phyloP scores from a whole-genome alignment of 2,113 vertebrate species.

The Antechinus flavipes region DNA sequence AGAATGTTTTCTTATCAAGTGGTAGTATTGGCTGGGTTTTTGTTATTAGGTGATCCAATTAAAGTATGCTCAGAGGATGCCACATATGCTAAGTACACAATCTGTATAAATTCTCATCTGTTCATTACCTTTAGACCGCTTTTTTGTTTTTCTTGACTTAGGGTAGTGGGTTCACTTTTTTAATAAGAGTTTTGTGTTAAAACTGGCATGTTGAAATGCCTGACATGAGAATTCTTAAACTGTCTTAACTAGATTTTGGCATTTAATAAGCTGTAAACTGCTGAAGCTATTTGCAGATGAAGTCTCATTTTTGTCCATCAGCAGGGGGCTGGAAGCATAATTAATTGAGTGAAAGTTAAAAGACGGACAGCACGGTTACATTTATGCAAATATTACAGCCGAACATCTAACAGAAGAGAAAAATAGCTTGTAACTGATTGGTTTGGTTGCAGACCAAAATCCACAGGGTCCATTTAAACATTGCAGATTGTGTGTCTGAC shows the following conservation, averaged over 20 bases:
- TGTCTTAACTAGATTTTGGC: slow-evolving; percentile 90
- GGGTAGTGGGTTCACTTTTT: slow-evolving; percentile 75
- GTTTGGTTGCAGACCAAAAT: slow-evolving; percentile 84
- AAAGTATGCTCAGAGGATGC: slow-evolving; percentile 71
- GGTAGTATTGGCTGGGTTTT: slow-evolving; percentile 67
- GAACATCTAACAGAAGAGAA: slow-evolving; percentile 84
- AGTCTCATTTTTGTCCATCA: slow-evolving; percentile 90
- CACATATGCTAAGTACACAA: slow-evolving; percentile 75
- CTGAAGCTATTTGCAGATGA: slow-evolving; percentile 89
- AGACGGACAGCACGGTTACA: slow-evolving; percentile 87
- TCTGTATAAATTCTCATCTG: slow-evolving; percentile 81
- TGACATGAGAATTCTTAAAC: slow-evolving; percentile 87
- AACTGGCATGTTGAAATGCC: slow-evolving; percentile 84
- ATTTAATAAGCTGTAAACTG: slow-evolving; percentile 91
- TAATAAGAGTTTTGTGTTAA: slow-evolving; percentile 84
- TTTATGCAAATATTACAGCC: slow-evolving; percentile 88
- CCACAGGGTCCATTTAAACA: slow-evolving; percentile 86
- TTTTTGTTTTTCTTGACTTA: slow-evolving; percentile 50
- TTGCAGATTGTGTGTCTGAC: slow-evolving; percentile 81
- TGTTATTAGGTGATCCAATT: slow-evolving; percentile 82
- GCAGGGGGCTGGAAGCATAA: slow-evolving; percentile 88
- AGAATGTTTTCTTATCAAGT: slow-evolving; percentile 76
- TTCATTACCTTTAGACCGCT: slow-evolving; percentile 73
- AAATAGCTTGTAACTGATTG: slow-evolving; percentile 84
- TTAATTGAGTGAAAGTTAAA: slow-evolving; percentile 91